These are phyloP conservation scores for Anser brachyrhynchus DNA, from an alignment of 2,113 vertebrate genomes.

Conservation along the genomic window DNA sequence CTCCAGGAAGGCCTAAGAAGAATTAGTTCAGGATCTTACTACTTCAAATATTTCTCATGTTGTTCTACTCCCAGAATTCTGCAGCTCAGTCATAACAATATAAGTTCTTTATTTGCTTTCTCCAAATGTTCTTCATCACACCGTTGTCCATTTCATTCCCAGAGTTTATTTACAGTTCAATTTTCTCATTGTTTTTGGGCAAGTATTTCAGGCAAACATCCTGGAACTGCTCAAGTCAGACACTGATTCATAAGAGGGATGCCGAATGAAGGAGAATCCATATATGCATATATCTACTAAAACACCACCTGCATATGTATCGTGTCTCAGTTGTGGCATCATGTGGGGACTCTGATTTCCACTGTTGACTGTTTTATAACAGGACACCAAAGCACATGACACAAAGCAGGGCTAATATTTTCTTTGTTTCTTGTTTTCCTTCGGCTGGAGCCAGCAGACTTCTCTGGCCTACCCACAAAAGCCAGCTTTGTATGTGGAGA, in stretches of 20 bases:
- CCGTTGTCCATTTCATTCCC: background rate
- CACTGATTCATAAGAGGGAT: background rate
- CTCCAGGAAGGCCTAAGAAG: background rate
- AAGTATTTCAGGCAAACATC: background rate
- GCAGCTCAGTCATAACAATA: background rate
- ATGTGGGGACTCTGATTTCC: background rate
- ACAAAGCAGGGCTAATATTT: slow-evolving; percentile 19
- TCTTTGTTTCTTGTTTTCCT: slow-evolving; percentile 12
- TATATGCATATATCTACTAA: background rate
- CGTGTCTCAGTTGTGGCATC: background rate
- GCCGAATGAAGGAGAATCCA: background rate
- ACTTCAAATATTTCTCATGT: background rate
- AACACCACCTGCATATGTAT: background rate
- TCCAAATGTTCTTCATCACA: background rate
- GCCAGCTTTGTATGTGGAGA: background rate
- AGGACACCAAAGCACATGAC: background rate
- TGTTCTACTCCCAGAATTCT: background rate
- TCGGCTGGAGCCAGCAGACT: slow-evolving; percentile 1
- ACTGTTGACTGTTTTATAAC: background rate
- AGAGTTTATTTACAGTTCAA: background rate
- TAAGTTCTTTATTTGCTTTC: background rate
- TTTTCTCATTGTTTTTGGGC: background rate
- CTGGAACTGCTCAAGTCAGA: background rate
- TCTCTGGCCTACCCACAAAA: background rate
- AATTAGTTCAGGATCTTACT: background rate